Conservation (phyloP, 2,113 vertebrate genomes). For the Nyctibius bracteatus region DNA sequence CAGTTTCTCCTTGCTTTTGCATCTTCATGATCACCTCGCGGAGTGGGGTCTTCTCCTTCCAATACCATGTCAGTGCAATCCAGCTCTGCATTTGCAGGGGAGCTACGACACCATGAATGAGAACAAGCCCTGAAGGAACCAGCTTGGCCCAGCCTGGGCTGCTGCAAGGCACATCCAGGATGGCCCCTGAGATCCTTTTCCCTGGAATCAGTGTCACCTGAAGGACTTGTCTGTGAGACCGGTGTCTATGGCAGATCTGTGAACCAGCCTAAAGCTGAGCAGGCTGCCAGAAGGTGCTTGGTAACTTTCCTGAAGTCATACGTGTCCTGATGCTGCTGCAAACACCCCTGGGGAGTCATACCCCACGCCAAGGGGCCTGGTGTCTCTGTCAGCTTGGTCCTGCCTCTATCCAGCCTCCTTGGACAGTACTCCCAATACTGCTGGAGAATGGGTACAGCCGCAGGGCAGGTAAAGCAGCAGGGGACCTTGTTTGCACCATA, state of each 20-base stretch:
- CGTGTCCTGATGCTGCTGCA: neutral
- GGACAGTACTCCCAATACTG: neutral
- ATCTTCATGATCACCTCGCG: neutral
- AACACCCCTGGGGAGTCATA: neutral
- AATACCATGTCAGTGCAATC: neutral
- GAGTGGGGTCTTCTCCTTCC: neutral
- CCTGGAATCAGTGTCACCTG: neutral
- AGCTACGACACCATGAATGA: neutral
- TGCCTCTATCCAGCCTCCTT: neutral
- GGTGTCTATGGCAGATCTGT: neutral
- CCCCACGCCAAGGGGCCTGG: neutral
- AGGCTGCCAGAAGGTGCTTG: neutral
- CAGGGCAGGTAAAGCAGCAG: neutral
- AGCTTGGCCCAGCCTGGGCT: neutral
- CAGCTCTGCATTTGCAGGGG: neutral
- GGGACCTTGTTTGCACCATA: neutral
- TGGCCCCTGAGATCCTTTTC: neutral
- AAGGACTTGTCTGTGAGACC: neutral
- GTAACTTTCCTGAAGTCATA: neutral
- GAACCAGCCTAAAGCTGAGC: neutral
- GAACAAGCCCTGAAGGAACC: neutral
- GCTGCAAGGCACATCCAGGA: neutral
- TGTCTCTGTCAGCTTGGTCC: neutral
- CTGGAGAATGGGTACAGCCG: rapidly evolving
- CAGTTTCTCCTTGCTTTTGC: neutral